Evolutionary conservation across 2,888 invertebrate genomes (phyloP), one percentile per base, ranked within the genome.

Genomic region (Bedellia somnulentella): DNA sequence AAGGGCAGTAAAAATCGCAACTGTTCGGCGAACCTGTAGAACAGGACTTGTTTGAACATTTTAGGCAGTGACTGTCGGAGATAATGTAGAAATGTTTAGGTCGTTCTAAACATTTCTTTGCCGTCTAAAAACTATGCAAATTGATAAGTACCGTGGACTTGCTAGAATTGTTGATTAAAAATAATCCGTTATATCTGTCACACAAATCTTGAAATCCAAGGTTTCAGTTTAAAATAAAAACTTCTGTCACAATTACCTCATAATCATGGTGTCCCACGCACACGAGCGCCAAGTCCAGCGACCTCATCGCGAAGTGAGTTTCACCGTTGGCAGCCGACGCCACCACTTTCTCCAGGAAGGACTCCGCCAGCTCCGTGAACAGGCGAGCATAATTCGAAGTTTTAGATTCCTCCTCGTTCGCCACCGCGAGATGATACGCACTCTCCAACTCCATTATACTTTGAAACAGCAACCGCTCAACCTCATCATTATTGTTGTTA

Each of bases 251-350:
- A 30, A 41, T 50, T 47, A 71, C 93, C 81, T 97, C 95, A 70
- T 95, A 98, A 59, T 98, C 96, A 63, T 96, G 95, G 75, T 98
- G 96, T 0, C 94, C 94, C 6, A 94, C 91, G 64, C 97, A 95
- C 21, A 88, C 85, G 27, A 98, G 75, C 6, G 95, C 86, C 41
- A 96, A 75, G 55, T 98, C 95, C 36, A 99, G 73, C 3, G 91
- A 85, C 54, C 89, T 85, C 37, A 94, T 75, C 1, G 89, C 85
- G 64, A 87, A 90, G 60, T 91, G 89, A 12, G 80, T 78, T 35
- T 64, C 58, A 5, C 80, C 79, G 39, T 80, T 79, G 8, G 80
- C 77, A 24, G 77, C 75, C 32, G 82, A 81, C 23, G 80, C 76
- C 5, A 94, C 80, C 47, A 97, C 89, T 49, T 88, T 87, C 39